Evolutionary conservation across 1,140 invertebrate species (phyloP), one percentile per base, ranked within the genome.

Genomic region (Sitobion miscanthi): DNA sequence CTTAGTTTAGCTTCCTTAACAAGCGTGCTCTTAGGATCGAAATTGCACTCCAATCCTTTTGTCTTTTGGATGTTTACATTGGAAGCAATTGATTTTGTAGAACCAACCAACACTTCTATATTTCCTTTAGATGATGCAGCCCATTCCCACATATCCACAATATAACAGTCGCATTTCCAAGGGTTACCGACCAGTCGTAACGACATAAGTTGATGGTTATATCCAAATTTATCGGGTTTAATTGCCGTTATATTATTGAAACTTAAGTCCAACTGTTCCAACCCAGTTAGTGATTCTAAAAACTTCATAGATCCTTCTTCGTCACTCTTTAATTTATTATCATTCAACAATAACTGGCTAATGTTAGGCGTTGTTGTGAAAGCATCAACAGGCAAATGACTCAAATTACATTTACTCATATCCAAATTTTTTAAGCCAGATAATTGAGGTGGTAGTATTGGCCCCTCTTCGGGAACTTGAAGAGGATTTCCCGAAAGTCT

Each of bases 101-200:
- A 97, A 86, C 97, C 97, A 23, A 97, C 95, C 9, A 97, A 95
- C 30, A 97, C 96, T 54, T 96, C 96, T 25, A 97, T 94, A 94
- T 97, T 96, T 21, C 96, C 96, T 94, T 97, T 97, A 5, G 96
- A 96, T 94, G 96, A 96, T 42, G 96, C 95, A 0, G 97, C 97
- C 97, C 97, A 97, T 94, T 97, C 96, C 97, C 97, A 97, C 95
- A 97, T 96, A 69, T 97, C 96, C 0, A 96, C 96, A 69, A 97
- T 96, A 52, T 96, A 96, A 94, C 97, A 97, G 94, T 97, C 96
- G 94, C 97, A 97, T 85, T 96, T 95, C 95, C 97, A 97, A 1
- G 97, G 97, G 95, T 97, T 97, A 0, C 96, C 96, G 9, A 97
- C 95, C 11, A 97, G 95, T 95, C 96, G 97, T 8, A 97, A 90